Evolutionary conservation across 2,797 vertebrate species (phyloP), one percentile per base, ranked within the genome.

Genomic region (Glossophaga mutica): DNA sequence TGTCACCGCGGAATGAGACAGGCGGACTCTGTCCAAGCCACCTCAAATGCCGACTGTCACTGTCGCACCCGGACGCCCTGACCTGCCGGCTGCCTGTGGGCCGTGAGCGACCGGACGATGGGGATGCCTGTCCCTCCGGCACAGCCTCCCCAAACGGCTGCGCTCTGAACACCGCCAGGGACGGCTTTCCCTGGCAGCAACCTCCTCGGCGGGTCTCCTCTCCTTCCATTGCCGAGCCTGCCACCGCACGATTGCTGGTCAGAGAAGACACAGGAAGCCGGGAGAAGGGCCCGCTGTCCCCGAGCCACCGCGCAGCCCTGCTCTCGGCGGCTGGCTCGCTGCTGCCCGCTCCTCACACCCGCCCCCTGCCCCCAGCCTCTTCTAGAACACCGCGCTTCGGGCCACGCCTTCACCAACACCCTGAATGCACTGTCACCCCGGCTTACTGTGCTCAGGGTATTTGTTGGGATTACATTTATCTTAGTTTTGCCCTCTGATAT

Each of bases 71-170:
- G 0, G 9, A 87, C 24, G 46, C 34, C 10, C 34, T 0, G 26
- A 50, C 44, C 46, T 0, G 55, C 62, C 24, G 29, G 15, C n/a
- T 37, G 26, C 21, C 78, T 26, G 26, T 70, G 46, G 68, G 57
- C 50, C 26, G 26, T 29, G 0, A 21, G 70, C 1, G 3, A 44
- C 10, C 2, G 88, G 76, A 96, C 96, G 86, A 78, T 57, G 68
- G 85, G 90, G 67, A 83, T 81, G n/a, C 83, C 89, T 94, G 96
- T 87, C 3, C 88, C 93, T 96, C 87, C 46, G 50, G 85, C 85
- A 95, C 89, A 86, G 97, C 96, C 96, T 96, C 82, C 97, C 96
- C 52, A 94, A 97, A 97, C 78, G 7, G 0, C 96, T 97, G 97
- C n/a, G 90, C 85, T 94, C 96, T 68, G 85, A 96, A 81, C 76